These are phyloP conservation scores for Cygnus buccinator DNA, from an alignment of 2,113 vertebrate genomes.

Conservation along the genomic window DNA sequence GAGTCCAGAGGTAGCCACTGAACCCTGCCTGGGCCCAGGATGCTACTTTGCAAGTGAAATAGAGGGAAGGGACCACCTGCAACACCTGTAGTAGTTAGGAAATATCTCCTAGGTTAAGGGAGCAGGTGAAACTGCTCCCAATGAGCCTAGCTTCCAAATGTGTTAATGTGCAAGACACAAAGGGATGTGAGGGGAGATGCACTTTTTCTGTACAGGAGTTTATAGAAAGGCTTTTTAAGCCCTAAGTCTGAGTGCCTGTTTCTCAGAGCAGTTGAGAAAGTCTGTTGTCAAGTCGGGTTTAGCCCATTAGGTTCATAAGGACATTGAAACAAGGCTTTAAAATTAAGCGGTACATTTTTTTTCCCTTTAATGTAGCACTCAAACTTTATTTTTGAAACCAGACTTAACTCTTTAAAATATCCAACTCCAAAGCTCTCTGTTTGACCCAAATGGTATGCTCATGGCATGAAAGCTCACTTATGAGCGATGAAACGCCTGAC, in stretches of 20 bases:
- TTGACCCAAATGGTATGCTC: not conserved
- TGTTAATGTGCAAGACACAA: not conserved
- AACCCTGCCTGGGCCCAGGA: not conserved
- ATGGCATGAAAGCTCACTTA: not conserved
- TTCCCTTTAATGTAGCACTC: not conserved
- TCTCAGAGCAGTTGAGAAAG: not conserved
- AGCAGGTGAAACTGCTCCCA: not conserved
- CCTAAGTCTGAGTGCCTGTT: not conserved
- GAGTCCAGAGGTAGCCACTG: not conserved
- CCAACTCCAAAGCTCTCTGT: not conserved
- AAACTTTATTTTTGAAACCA: not conserved
- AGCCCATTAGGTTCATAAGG: not conserved
- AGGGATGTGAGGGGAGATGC: not conserved
- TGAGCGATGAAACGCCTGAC: not conserved
- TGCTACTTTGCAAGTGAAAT: not conserved
- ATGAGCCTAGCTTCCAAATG: not conserved
- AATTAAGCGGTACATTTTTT: not conserved
- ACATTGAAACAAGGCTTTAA: no score
- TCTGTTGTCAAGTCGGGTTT: not conserved
- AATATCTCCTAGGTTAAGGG: not conserved
- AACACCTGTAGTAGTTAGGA: not conserved
- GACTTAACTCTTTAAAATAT: not conserved
- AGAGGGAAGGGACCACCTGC: not conserved
- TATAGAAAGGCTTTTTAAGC: not conserved
- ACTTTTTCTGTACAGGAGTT: not conserved